Evolutionary conservation across 1,140 invertebrate species (phyloP), one percentile per base, ranked within the genome.

Genomic region (Cherax destructor): DNA sequence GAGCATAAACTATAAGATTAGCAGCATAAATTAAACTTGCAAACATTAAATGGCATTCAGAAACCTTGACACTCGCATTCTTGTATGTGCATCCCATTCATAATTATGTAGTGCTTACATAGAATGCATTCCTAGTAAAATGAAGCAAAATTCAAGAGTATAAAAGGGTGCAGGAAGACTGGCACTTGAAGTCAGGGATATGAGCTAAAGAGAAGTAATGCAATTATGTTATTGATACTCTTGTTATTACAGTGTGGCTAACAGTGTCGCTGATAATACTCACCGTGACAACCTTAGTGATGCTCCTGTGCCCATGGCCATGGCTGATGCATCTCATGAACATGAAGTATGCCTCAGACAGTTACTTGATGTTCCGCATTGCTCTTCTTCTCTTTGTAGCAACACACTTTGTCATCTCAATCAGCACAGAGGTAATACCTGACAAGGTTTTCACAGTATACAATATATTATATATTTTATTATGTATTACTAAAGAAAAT

Each of bases 401-500:
- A 10, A 79, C 47, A 74, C 92, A 93, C 78, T 86, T 83, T 77
- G 88, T 92, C 41, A 13, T 92, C 30, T 90, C 93, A 10, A 47
- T 88, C 24, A 77, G 65, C 16, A 89, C 61, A 76, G 92, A 93
- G 92, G 91, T 93, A 83, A 56, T 41, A 41, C 6, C 11, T 56
- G 52, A 9, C 11, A 56, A 7, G 11, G 52, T 56, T 56, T 56
- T 56, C 11, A 56, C 52, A 56, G 1, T 56, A 4, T 13, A 56
- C 7, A 7, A 7, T 41, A 9, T 56, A 4, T 56, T 56, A 56
- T 56, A 56, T 56, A 56, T 56, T 56, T 4, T 56, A 56, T 56
- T 56, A 56, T 56, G 52, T 6, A 56, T 10, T 6, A 10, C 52
- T 56, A 10, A 56, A 56, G 4, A 56, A 56, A 56, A 6, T 56